Conservation (phyloP, 2,888 invertebrate species). For the Euclidia mi region DNA sequence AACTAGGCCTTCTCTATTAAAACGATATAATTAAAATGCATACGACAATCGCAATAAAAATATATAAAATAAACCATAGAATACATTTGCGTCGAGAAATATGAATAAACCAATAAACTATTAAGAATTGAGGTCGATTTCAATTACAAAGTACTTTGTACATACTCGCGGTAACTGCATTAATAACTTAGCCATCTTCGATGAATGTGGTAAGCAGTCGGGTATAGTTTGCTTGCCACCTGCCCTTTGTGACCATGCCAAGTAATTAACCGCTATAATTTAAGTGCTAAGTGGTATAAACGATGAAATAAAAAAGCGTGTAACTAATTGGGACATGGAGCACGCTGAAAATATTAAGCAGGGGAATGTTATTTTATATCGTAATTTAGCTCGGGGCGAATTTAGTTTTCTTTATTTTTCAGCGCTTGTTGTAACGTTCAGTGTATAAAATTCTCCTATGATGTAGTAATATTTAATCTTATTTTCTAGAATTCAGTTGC, state of each 20-base stretch:
- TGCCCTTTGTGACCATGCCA: slow-evolving; percentile 6
- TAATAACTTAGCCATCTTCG: background rate
- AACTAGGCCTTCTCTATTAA: too few relatives aligned
- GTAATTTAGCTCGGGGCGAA: too few relatives aligned
- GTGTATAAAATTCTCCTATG: too few relatives aligned
- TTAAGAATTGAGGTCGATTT: background rate
- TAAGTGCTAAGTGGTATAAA: slow-evolving; percentile 8
- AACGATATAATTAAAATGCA: too few relatives aligned
- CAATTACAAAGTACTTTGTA: slow-evolving; percentile 4
- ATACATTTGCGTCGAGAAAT: background rate
- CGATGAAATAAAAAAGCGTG: too few relatives aligned
- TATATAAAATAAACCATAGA: background rate
- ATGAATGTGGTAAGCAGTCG: background rate
- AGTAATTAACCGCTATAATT: slow-evolving; percentile 12
- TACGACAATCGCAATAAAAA: background rate
- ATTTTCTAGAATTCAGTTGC: too few relatives aligned
- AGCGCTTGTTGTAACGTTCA: too few relatives aligned
- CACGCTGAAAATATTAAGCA: too few relatives aligned
- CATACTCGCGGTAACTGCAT: background rate
- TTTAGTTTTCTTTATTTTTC: too few relatives aligned
- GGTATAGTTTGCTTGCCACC: slow-evolving; percentile 2
- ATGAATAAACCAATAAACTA: slow-evolving; percentile 7
- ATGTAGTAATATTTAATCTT: too few relatives aligned
- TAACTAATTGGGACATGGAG: too few relatives aligned
- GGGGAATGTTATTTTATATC: too few relatives aligned